Base-by-base conservation (phyloP, 1,140 invertebrate species). In the Drosophila suzukii region DNA sequence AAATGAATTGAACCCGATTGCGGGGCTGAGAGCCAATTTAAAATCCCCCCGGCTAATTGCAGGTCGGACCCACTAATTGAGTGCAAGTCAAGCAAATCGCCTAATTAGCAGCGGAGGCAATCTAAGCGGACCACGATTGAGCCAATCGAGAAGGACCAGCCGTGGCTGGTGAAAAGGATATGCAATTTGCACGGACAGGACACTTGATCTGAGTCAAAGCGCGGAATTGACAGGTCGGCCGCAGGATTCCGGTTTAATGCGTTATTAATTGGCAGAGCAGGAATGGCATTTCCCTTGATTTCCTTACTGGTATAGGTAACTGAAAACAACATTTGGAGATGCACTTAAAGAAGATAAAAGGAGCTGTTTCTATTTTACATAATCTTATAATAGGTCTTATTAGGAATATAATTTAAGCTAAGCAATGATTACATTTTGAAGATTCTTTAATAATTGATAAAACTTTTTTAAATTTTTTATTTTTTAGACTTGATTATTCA, bases 101-200 rank as follows among this genome's bases (percentile, higher is more conserved):
- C 77, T 86, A 85, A 85, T 85, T 85, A 85, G 70, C 78, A 85
- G 70, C 78, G 41, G 44, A 50, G 59, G 67, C 75, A 71, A 63
- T 57, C 68, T 78, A 75, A 78, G 74, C 63, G 68, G 58, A 67
- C 75, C 63, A 61, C 38, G 34, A 38, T 12, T 20, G 47, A 43
- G 57, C 17, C 10, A 6, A 10, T 5, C 7, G 30, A 32, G 30
- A 32, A 6, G 8, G 17, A 20, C 24, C 38, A 7, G 1, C 32
- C 30, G 5, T 15, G 7, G 13, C 24, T 34, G 17, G 30, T 53
- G 70, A 67, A 81, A 81, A 81, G 79, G 65, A 81, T 81, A 82
- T 86, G 75, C 82, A 78, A 85, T 82, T 86, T 78, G 59, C 68
- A 57, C 59, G 54, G 59, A 41, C 60, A 57, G 74, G 58, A 75